These are phyloP conservation scores for Trachymyrmex septentrionalis DNA, from an alignment of 1,140 invertebrate genomes.

Conservation along the genomic window DNA sequence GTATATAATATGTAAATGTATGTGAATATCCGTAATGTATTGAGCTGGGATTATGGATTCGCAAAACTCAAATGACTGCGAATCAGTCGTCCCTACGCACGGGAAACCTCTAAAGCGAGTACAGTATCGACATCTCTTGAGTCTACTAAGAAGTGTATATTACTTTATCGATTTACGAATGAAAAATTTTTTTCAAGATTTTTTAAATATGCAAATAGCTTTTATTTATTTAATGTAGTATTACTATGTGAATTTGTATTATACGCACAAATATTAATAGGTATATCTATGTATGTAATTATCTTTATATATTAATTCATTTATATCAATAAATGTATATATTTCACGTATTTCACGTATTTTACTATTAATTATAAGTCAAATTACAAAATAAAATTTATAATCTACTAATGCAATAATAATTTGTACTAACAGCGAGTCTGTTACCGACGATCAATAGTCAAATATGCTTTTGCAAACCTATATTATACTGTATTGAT, in stretches of 20 bases:
- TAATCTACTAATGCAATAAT: background rate
- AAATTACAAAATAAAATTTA: background rate
- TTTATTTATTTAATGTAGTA: background rate
- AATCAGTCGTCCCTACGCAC: too few relatives aligned
- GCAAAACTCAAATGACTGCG: background rate
- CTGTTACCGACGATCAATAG: background rate
- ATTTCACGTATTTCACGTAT: background rate
- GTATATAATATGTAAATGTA: background rate
- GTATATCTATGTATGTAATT: background rate
- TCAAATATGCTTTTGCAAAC: background rate
- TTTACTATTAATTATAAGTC: constrained; percentile 2
- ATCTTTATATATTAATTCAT: background rate
- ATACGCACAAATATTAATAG: constrained; percentile 1
- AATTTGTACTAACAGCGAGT: background rate
- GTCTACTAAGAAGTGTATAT: background rate
- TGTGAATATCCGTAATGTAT: background rate
- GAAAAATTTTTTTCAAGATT: background rate
- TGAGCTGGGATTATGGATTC: background rate
- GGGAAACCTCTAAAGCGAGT: background rate
- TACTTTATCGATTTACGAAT: constrained; percentile 1
- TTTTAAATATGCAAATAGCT: background rate
- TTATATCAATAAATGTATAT: background rate
- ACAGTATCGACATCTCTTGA: constrained; percentile 43
- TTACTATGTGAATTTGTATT: background rate
- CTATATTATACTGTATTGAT: background rate